These are phyloP conservation scores for Halocaridina rubra DNA, from an alignment of 2,888 invertebrate species.

Conservation along the genomic window DNA sequence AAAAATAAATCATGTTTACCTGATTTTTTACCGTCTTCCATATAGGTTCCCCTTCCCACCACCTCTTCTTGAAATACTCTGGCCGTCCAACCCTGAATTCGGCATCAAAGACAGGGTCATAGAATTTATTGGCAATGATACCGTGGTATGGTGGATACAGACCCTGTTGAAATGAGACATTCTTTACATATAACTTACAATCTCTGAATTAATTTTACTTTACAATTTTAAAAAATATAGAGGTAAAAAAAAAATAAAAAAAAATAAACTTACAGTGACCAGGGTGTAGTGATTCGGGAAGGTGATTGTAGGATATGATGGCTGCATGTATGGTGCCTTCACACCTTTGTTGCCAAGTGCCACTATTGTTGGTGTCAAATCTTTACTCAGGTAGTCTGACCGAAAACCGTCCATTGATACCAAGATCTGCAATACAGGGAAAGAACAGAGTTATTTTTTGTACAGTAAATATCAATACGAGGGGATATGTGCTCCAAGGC, in stretches of 20 bases:
- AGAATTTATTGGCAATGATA: slow-evolving; percentile 58
- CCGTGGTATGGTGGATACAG: slow-evolving; percentile 57
- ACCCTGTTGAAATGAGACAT: slow-evolving; percentile 32
- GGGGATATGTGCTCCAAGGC: too few species aligned
- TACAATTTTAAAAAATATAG: too few species aligned
- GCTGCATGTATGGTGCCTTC: slow-evolving; percentile 73
- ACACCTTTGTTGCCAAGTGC: slow-evolving; percentile 73
- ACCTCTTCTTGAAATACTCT: background rate
- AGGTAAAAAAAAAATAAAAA: too few species aligned
- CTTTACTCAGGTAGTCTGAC: slow-evolving; percentile 75
- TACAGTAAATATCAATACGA: too few species aligned
- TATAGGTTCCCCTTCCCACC: background rate
- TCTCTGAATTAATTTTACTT: too few species aligned
- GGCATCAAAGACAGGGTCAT: slow-evolving; percentile 49
- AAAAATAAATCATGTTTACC: too few species aligned
- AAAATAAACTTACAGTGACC: slow-evolving; percentile 74
- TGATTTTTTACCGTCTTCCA: background rate
- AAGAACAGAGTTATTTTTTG: too few species aligned
- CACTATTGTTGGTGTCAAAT: slow-evolving; percentile 74
- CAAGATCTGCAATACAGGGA: too few species aligned
- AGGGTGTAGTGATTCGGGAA: slow-evolving; percentile 82
- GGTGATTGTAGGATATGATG: slow-evolving; percentile 79
- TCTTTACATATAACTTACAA: too few species aligned
- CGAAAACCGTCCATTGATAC: slow-evolving; percentile 81
- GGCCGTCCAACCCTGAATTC: background rate